Evolutionary conservation across 2,113 vertebrate genomes (phyloP).

Genomic region (Crypturellus undulatus): DNA sequence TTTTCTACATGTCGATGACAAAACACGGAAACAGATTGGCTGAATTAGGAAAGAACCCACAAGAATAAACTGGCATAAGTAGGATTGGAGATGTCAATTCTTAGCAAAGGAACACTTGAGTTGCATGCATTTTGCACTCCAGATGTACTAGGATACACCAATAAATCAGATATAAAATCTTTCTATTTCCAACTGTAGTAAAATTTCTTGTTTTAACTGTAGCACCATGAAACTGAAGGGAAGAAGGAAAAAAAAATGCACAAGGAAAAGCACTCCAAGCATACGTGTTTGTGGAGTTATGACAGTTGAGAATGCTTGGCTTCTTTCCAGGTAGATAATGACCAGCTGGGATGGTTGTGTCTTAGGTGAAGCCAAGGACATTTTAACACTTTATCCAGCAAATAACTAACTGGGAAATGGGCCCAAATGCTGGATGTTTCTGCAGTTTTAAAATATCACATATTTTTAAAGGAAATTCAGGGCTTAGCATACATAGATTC

Average conservation of each 20-base stretch:
- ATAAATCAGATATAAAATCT: neutral
- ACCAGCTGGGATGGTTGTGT: conserved; percentile 73
- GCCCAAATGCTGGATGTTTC: conserved; percentile 41
- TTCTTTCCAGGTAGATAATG: conserved; percentile 69
- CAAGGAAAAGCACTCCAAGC: neutral
- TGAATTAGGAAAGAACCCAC: neutral
- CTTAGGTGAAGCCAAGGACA: conserved; percentile 76
- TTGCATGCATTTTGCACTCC: neutral
- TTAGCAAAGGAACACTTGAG: neutral
- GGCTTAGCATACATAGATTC: conserved; percentile 1
- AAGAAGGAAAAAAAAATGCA: neutral
- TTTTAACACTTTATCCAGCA: conserved; percentile 64
- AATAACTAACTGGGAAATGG: conserved; percentile 71
- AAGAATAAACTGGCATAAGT: neutral
- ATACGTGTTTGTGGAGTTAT: conserved; percentile 34
- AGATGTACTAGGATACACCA: neutral
- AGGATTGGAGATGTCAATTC: neutral
- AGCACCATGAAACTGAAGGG: conserved; percentile 2
- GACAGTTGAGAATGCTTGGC: conserved; percentile 66
- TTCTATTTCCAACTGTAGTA: neutral
- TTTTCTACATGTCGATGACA: neutral
- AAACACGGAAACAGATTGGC: neutral
- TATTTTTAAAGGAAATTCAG: conserved; percentile 51
- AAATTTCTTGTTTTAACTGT: neutral
- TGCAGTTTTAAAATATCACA: conserved; percentile 17